Base-by-base conservation (phyloP, 2,113 vertebrate genomes). In the Stigmatopora argus region DNA sequence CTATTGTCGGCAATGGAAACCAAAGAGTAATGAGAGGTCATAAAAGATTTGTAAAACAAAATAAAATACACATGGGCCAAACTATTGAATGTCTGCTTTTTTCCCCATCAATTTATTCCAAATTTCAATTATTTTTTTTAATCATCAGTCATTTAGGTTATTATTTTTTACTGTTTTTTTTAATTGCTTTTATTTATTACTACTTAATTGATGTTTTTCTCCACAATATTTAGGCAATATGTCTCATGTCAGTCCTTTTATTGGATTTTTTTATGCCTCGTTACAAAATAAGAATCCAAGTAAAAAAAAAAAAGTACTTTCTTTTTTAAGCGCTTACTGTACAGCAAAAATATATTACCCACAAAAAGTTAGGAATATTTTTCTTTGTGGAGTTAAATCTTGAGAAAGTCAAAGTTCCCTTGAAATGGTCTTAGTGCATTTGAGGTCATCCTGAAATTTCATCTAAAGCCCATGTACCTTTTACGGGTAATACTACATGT, bases 291-390 rank as follows among this genome's bases (percentile, higher is more conserved):
- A 53, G 51, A 53, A 53, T 53, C 10, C 19, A 23, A 11, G 51
- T 13, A 13, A 53, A 19, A 10, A 21, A 11, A 52, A 52, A 52
- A 19, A 51, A 19, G 56, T 62, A 74, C 58, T 69, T 5, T 46
- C 49, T 13, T 47, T 46, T 14, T 47, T 72, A 82, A 83, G 56
- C 75, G 58, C 63, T 63, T 77, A 53, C 63, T 63, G 26, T 2
- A 66, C n/a, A 59, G 65, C 47, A 14, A 60, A 17, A 19, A 69
- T 55, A 51, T 35, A 2, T 0, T 6, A 38, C 26, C 15, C 12
- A 56, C 23, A 56, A 15, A 56, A 56, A 7, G 23, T 17, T 15
- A 5, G 23, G n/a, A 2, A 23, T 23, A 14, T 21, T 55, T 21
- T 21, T n/a, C 21, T 55, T 56, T 26, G 5, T 15, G 23, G 23